These are phyloP conservation scores for Phodopus roborovskii DNA, from an alignment of 2,113 vertebrate genomes.

Conservation along the genomic window DNA sequence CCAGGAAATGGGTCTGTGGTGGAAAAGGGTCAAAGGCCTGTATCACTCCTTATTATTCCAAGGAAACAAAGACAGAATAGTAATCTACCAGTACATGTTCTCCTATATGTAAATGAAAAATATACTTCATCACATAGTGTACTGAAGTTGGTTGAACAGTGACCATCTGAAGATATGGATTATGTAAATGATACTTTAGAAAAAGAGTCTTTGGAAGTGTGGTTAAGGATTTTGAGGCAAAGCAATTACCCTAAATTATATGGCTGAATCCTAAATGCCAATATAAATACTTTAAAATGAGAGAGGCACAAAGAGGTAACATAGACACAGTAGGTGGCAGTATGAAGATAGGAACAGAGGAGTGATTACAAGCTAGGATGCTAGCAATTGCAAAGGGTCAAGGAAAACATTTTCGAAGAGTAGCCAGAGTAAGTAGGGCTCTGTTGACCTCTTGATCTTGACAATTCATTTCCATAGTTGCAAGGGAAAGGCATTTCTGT, in stretches of 20 bases:
- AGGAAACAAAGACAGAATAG: not conserved
- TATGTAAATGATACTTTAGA: not conserved
- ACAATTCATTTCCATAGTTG: not conserved
- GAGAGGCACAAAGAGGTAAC: not conserved
- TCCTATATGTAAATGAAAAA: not conserved
- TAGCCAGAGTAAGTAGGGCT: rapidly evolving
- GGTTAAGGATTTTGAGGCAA: not conserved
- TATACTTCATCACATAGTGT: not conserved
- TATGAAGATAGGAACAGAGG: not conserved
- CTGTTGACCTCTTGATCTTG: not conserved
- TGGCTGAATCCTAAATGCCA: not conserved
- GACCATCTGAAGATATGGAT: not conserved
- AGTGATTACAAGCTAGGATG: not conserved
- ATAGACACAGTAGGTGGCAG: not conserved
- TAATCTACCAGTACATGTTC: not conserved
- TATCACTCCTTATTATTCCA: not conserved
- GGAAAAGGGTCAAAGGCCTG: not conserved
- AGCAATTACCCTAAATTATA: not conserved
- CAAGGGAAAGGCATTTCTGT: not conserved
- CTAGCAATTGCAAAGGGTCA: not conserved
- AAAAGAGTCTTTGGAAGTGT: not conserved
- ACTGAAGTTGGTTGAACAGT: not conserved
- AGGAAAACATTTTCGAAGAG: not conserved
- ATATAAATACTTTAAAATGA: not conserved
- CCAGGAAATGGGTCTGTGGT: not conserved